A percentile compares a stretch with the other conserved stretches of the same genome.
phyloP scores from a whole-genome alignment of 1,140 invertebrate species.

The Streblospio benedicti region DNA sequence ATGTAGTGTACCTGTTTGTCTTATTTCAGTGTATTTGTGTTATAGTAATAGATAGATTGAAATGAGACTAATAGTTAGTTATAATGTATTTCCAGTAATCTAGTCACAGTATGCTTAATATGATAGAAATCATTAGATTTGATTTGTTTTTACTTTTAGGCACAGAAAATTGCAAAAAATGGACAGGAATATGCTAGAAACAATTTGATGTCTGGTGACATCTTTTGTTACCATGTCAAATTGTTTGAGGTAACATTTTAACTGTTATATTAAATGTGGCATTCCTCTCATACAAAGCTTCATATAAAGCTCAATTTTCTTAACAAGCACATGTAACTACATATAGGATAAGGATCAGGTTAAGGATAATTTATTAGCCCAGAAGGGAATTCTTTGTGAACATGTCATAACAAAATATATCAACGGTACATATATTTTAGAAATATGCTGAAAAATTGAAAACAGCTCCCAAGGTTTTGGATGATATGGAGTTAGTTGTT shows the following conservation, averaged over 20 bases:
- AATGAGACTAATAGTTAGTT: not conserved
- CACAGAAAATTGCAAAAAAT: slow-evolving; percentile 60
- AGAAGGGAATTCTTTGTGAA: not conserved
- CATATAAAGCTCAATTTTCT: not conserved
- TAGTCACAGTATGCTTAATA: not conserved
- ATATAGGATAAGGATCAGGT: not conserved
- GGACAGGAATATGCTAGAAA: slow-evolving; percentile 66
- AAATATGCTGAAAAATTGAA: slow-evolving; percentile 66
- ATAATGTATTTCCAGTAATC: slow-evolving; percentile 2
- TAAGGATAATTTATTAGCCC: not conserved
- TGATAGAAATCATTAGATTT: not conserved
- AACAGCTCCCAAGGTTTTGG: slow-evolving; percentile 53
- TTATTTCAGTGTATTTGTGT: not conserved
- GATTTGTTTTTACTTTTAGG: slow-evolving; percentile 39
- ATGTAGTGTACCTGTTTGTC: not conserved
- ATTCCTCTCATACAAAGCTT: not conserved
- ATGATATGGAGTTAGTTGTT: slow-evolving; percentile 70
- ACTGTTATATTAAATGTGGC: not conserved
- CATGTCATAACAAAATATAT: not conserved
- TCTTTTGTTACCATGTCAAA: slow-evolving; percentile 80
- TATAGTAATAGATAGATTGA: not conserved
- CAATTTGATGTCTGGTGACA: slow-evolving; percentile 71
- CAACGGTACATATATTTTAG: slow-evolving; percentile 33
- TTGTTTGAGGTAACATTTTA: slow-evolving; percentile 56
- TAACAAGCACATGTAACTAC: not conserved